phyloP scores from a whole-genome alignment of 2,113 vertebrate species.

The Lichenostomus cassidix region DNA sequence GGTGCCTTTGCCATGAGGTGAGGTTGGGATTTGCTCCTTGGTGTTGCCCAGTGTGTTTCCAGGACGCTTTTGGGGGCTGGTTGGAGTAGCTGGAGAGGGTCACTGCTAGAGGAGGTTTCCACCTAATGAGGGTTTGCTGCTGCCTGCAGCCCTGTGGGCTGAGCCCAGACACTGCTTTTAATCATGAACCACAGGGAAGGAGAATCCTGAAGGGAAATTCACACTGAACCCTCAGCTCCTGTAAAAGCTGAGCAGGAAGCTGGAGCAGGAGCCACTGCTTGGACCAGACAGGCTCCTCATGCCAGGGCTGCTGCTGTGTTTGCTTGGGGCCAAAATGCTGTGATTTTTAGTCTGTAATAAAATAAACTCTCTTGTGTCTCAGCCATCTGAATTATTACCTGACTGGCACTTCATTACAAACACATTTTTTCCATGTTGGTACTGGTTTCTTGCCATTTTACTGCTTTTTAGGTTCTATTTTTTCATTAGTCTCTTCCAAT shows the following conservation, averaged over 20 bases:
- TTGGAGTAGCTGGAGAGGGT: neutral
- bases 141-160: neutral
- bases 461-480: constrained; percentile 28
- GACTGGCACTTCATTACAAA: constrained; percentile 43
- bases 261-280: neutral
- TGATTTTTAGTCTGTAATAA: neutral
- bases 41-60: neutral
- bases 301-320: neutral
- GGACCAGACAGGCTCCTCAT: neutral
- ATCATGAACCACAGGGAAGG: neutral
- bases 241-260: neutral
- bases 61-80: accelerated
- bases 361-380: neutral
- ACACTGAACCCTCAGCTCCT: neutral
- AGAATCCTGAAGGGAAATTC: neutral
- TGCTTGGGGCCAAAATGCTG: neutral
- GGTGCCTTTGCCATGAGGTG: neutral
- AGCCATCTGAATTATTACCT: constrained; percentile 33
- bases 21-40: neutral
- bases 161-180: neutral
- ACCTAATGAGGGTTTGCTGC: neutral
- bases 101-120: neutral
- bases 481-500: constrained; percentile 29
- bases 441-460: constrained; percentile 27
- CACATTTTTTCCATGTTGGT: constrained; percentile 1